Conservation (phyloP, 2,888 invertebrate species). For the Monopis laevigella region DNA sequence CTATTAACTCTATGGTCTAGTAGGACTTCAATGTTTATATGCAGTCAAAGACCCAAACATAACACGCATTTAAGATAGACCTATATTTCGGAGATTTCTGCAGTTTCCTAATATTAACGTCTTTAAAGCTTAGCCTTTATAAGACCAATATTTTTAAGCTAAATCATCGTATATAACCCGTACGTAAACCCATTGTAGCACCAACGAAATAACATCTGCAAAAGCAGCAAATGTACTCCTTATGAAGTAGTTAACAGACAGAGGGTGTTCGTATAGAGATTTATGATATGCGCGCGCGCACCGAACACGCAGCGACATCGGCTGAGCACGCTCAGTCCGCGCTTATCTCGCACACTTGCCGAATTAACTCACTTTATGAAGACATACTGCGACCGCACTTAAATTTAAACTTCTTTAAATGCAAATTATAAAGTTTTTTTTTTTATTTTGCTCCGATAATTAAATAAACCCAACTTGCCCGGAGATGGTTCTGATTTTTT, state of each 20-base stretch:
- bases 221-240: conserved; percentile 25
- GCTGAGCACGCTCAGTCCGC: conserved; percentile 34
- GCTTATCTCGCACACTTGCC: conserved; percentile 40
- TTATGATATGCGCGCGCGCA: conserved; percentile 41
- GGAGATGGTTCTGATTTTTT: no score
- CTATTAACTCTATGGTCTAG: no score
- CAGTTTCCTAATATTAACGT: no score
- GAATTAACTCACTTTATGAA: conserved; percentile 54
- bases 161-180: conserved; percentile 20
- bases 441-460: not conserved
- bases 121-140: no score
- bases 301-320: conserved; percentile 38
- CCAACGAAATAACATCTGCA: conserved; percentile 18
- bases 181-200: conserved; percentile 20
- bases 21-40: no score
- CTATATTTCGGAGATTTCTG: no score
- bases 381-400: conserved; percentile 35
- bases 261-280: conserved; percentile 23
- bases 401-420: not conserved
- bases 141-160: no score
- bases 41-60: no score
- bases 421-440: not conserved
- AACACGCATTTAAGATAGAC: no score
- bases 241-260: conserved; percentile 13
- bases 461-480: no score